phyloP scores from a whole-genome alignment of 2,113 vertebrate species.

The Megaleporinus macrocephalus region DNA sequence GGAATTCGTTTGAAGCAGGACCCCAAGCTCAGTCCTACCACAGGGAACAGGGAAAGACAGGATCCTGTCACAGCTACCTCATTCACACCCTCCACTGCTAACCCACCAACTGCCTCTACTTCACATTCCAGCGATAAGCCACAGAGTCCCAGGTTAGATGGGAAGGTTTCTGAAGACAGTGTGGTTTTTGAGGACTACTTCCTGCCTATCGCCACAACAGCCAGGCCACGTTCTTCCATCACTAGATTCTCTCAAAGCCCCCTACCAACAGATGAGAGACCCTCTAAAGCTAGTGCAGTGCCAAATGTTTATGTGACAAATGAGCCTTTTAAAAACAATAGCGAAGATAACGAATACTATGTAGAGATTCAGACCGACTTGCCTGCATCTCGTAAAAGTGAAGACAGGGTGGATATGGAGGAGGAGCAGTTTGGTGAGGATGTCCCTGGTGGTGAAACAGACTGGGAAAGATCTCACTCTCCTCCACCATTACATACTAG shows the following conservation, averaged over 20 bases:
- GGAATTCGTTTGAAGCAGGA: conserved; percentile 25
- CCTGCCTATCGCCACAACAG: conserved; percentile 55
- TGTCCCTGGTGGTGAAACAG: conserved; percentile 38
- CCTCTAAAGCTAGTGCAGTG: conserved; percentile 7
- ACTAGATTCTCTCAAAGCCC: conserved; percentile 44
- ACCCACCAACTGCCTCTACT: not conserved
- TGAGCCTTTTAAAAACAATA: fast-evolving
- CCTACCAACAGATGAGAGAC: conserved; percentile 42
- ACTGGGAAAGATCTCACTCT: conserved; percentile 35
- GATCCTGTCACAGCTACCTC: conserved; percentile 33
- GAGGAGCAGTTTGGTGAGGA: conserved; percentile 49
- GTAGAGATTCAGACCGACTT: conserved; percentile 1
- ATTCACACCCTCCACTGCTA: conserved; percentile 18
- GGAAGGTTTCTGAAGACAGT: not conserved
- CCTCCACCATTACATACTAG: not conserved
- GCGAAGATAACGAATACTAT: not conserved
- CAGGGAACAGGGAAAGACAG: conserved; percentile 17
- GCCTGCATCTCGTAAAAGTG: not conserved
- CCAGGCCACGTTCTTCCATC: conserved; percentile 32
- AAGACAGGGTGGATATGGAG: not conserved
- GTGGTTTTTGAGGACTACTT: conserved; percentile 68
- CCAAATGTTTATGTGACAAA: not conserved
- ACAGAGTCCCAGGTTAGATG: conserved; percentile 10
- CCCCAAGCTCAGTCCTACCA: conserved; percentile 33
- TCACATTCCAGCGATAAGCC: not conserved